Evolutionary conservation across 2,113 vertebrate species (phyloP).

Genomic region (Sylvia atricapilla): DNA sequence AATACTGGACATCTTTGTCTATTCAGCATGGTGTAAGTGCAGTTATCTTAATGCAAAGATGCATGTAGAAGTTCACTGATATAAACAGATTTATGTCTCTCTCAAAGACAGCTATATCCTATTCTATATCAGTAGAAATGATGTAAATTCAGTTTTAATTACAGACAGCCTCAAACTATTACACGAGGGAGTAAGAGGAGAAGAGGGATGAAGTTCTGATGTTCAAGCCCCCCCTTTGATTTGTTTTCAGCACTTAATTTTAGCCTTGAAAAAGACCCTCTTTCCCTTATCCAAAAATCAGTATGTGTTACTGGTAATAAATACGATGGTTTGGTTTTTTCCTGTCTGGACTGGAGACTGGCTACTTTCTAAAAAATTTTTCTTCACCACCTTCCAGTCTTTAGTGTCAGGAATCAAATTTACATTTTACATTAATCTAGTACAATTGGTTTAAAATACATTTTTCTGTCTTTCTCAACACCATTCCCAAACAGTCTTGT

Average conservation of each 20-base stretch:
- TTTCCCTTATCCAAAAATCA: neutral
- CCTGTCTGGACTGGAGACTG: neutral
- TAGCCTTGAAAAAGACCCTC: neutral
- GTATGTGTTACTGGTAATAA: neutral
- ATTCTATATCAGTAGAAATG: neutral
- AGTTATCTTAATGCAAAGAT: constrained; percentile 40
- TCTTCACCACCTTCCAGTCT: neutral
- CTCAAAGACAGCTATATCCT: neutral
- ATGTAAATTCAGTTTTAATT: constrained; percentile 35
- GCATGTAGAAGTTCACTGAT: neutral
- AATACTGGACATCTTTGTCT: neutral
- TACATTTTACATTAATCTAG: neutral
- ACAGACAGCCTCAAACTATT: neutral
- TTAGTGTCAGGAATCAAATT: neutral
- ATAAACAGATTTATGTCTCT: constrained; percentile 31
- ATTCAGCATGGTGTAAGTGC: neutral
- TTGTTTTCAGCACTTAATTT: neutral
- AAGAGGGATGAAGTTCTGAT: neutral
- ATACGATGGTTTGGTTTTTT: neutral
- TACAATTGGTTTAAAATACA: neutral
- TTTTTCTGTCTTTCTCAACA: neutral
- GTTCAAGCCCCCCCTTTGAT: neutral
- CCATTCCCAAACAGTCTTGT: neutral
- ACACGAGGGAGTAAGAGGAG: neutral
- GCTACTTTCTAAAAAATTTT: neutral